A percentile compares a stretch with the other conserved stretches of the same genome.
Evolutionary conservation across 2,797 vertebrate genomes (phyloP).

Genomic region (Momotus momota): DNA sequence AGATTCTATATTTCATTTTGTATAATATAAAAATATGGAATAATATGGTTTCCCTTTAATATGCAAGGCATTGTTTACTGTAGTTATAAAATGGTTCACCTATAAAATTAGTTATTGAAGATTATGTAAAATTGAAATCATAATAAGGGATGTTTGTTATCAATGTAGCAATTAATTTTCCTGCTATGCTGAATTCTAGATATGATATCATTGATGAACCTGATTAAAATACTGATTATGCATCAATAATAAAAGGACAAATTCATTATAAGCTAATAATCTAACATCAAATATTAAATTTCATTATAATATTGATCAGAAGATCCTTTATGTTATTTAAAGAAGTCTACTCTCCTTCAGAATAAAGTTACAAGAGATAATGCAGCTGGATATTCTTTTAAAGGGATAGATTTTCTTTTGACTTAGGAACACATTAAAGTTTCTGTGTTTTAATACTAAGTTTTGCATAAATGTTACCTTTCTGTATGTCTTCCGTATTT

Average conservation of each 20-base stretch:
- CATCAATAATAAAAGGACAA: constrained; percentile 76
- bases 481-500: background rate
- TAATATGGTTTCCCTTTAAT: background rate
- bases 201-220: constrained; percentile 1
- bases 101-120: background rate
- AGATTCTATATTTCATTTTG: background rate
- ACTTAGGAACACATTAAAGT: background rate
- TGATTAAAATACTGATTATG: constrained; percentile 69
- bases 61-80: background rate
- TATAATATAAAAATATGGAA: background rate
- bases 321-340: constrained; percentile 64
- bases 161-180: constrained; percentile 59
- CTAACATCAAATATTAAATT: constrained; percentile 83
- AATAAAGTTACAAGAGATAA: background rate
- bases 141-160: background rate
- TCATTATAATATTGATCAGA: constrained; percentile 76
- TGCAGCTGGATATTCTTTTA: background rate
- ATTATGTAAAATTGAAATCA: background rate
- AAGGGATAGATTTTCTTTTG: background rate
- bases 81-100: background rate
- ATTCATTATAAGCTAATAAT: constrained; percentile 76
- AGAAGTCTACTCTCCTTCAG: background rate
- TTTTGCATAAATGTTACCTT: background rate
- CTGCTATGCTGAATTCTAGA: constrained; percentile 39
- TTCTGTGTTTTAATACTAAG: background rate